Base-by-base conservation (phyloP, 1,140 invertebrate genomes). In the Pseudoatta argentina region DNA sequence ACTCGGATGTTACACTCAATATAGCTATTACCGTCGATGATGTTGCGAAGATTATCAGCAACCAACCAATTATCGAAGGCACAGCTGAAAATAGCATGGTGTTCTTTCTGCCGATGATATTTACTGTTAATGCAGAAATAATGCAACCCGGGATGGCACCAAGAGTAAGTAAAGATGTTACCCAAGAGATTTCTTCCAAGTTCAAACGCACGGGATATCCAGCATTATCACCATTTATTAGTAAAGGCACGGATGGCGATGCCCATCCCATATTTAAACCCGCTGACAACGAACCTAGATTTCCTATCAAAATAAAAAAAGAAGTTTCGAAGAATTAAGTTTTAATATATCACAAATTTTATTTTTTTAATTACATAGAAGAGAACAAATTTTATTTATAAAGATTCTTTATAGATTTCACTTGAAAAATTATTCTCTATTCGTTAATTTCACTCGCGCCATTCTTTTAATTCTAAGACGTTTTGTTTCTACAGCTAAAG, bases 41-140 rank as follows among this genome's bases (percentile, higher is more conserved):
- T 27, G 91, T 91, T 8, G 96, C 94, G 86, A 96, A 93, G 90
- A 95, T 96, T 57, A 97, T 96, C 53, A 96, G 94, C 51, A 97
- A 91, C 96, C 96, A 97, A 27, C 97, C 96, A 2, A 96, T 88
- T 55, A 96, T 93, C 91, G 96, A 97, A 2, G 96, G 97, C 27
- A 97, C 88, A 0, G 95, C 93, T 0, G 96, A 95, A 10, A 96
- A 88, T 3, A 96, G 92, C 3, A 98, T 94, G 0, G 96, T 96
- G 59, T 93, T 95, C 93, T 97, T 97, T 59, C 97, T 95, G 7
- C 97, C 97, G 55, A 97, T 94, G 59, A 34, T 14, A 53, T 92
- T 87, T 34, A 87, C n/a, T 1, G 87, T 59, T 8, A 73, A 77
- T 21, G 24, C 55, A 12, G 51, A 86, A 10, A 67, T 0, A 24